Conservation (phyloP, 2,888 invertebrate genomes). For the Atherix ibis region DNA sequence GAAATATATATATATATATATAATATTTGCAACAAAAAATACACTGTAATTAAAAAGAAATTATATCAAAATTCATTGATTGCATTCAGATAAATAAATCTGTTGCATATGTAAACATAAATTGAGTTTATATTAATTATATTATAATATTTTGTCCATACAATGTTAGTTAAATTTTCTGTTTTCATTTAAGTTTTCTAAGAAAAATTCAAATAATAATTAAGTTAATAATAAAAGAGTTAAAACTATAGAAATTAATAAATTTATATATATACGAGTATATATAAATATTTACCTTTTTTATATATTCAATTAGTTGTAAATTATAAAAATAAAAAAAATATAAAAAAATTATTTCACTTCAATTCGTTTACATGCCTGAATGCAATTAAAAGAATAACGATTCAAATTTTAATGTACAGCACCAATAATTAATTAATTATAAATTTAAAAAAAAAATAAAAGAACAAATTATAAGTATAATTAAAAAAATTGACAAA, state of each 20-base stretch:
- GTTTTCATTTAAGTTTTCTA: no score
- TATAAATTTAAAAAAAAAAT: slow-evolving; percentile 3
- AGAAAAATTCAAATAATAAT: no score
- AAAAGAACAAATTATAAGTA: slow-evolving; percentile 1
- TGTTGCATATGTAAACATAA: slow-evolving; percentile 4
- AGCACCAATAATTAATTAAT: slow-evolving; percentile 8
- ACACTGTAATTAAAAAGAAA: slow-evolving; percentile 4
- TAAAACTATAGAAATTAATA: no score
- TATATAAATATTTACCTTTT: neutral
- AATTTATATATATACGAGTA: no score
- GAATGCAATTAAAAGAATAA: slow-evolving; percentile 7
- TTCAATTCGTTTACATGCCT: neutral
- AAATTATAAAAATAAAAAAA: neutral
- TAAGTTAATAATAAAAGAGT: slow-evolving; percentile 1
- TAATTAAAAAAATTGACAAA: slow-evolving; percentile 4
- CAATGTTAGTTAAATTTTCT: no score
- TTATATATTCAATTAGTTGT: neutral
- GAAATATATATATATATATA: slow-evolving; percentile 1
- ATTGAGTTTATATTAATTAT: neutral
- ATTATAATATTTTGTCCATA: neutral
- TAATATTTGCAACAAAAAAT: slow-evolving; percentile 1
- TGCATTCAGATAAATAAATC: slow-evolving; percentile 2
- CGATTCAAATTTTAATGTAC: slow-evolving; percentile 7
- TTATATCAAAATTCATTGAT: slow-evolving; percentile 2
- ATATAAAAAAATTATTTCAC: neutral